phyloP scores from a whole-genome alignment of 2,888 invertebrate species.

The Trichogramma evanescens region DNA sequence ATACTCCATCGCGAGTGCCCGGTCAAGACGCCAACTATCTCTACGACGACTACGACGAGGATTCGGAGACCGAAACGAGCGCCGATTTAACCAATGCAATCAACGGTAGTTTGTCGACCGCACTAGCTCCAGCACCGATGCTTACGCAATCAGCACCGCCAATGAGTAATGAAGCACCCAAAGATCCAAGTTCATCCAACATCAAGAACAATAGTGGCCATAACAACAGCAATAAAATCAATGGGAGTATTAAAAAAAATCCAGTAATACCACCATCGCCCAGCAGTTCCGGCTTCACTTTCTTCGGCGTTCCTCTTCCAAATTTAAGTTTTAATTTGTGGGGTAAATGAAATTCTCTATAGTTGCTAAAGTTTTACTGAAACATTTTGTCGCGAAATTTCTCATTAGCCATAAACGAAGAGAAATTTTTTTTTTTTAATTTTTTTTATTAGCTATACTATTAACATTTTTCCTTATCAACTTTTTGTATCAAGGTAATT shows the following conservation, averaged over 20 bases:
- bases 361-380: neutral
- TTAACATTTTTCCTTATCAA: neutral
- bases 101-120: constrained; percentile 41
- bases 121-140: neutral
- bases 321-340: constrained; percentile 64
- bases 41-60: constrained; percentile 76
- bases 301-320: constrained; percentile 78
- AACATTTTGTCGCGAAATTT: neutral
- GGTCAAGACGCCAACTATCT: constrained; percentile 57
- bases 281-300: constrained; percentile 64
- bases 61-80: constrained; percentile 55
- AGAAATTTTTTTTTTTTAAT: neutral
- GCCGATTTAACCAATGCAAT: constrained; percentile 23
- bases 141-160: neutral
- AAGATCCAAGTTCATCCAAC: constrained; percentile 7
- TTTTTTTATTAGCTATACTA: neutral
- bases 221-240: neutral
- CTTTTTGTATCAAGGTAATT: constrained; percentile 28
- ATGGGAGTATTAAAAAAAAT: neutral
- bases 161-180: constrained; percentile 1
- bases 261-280: constrained; percentile 49
- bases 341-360: constrained; percentile 23
- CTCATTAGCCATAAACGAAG: neutral
- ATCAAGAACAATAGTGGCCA: neutral
- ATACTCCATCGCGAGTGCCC: constrained; percentile 51